Conservation (phyloP, 2,797 vertebrate genomes). For the Falco naumanni region DNA sequence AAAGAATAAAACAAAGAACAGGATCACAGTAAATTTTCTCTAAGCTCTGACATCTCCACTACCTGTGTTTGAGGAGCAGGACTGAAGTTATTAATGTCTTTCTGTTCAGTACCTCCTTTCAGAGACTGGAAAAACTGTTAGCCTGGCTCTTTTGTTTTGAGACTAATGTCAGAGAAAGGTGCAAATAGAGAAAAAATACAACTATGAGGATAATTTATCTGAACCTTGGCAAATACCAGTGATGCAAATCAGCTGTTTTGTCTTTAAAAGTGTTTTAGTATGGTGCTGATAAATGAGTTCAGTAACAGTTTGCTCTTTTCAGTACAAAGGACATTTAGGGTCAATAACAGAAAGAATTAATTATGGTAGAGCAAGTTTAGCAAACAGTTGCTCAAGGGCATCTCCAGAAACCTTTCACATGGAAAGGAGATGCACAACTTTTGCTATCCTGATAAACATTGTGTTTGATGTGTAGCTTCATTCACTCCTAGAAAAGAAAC, state of each 20-base stretch:
- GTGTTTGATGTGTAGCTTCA: neutral
- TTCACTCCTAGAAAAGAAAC: neutral
- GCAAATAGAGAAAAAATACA: neutral
- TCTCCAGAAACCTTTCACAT: neutral
- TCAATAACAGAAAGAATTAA: neutral
- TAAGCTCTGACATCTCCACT: neutral
- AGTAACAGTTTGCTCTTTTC: neutral
- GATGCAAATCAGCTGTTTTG: neutral
- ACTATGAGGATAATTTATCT: neutral
- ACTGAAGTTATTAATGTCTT: neutral
- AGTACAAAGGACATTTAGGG: neutral
- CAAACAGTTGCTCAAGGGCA: neutral
- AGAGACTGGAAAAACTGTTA: neutral
- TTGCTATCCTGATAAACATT: neutral
- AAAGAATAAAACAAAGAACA: neutral
- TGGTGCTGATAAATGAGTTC: neutral
- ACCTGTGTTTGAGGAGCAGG: neutral
- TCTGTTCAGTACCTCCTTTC: neutral
- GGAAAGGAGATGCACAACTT: neutral
- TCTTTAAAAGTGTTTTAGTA: neutral
- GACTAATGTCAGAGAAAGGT: neutral
- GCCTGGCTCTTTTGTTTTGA: neutral
- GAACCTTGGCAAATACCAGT: neutral
- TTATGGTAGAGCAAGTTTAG: neutral
- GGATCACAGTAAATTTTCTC: slow-evolving; percentile 20